Evolutionary conservation across 2,888 invertebrate genomes (phyloP).

Genomic region (Eupsilia transversa): DNA sequence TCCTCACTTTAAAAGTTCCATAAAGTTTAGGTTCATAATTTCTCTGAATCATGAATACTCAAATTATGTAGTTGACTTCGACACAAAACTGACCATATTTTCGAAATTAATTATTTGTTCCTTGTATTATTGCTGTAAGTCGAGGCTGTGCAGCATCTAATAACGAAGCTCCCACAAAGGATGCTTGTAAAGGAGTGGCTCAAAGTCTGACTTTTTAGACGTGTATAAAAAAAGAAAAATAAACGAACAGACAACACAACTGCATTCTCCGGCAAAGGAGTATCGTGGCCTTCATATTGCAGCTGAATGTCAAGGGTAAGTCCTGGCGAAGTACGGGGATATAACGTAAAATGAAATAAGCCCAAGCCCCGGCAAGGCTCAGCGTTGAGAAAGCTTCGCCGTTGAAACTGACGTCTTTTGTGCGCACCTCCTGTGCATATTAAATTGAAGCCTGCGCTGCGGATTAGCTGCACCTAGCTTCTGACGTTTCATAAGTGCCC

Average conservation of each 20-base stretch:
- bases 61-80: neutral
- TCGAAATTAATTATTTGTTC: slow-evolving; percentile 1
- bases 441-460: slow-evolving; percentile 19
- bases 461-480: no score
- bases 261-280: slow-evolving; percentile 18
- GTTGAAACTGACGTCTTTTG: slow-evolving; percentile 35
- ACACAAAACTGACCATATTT: neutral
- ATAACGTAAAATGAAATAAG: slow-evolving; percentile 20
- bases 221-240: slow-evolving; percentile 26
- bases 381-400: slow-evolving; percentile 7
- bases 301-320: slow-evolving; percentile 44
- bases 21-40: neutral
- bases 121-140: neutral
- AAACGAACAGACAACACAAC: slow-evolving; percentile 9
- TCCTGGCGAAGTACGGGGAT: slow-evolving; percentile 16
- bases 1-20: neutral
- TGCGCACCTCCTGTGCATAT: slow-evolving; percentile 18
- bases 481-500: no score
- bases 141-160: neutral
- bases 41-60: neutral
- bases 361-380: neutral
- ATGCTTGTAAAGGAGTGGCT: neutral
- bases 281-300: slow-evolving; percentile 26
- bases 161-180: slow-evolving; percentile 1
- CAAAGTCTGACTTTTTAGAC: neutral